A percentile compares a stretch with the other conserved stretches of the same genome.
These are phyloP conservation scores for Ceraclea dissimilis DNA, from an alignment of 2,888 invertebrate genomes.

Conservation along the genomic window DNA sequence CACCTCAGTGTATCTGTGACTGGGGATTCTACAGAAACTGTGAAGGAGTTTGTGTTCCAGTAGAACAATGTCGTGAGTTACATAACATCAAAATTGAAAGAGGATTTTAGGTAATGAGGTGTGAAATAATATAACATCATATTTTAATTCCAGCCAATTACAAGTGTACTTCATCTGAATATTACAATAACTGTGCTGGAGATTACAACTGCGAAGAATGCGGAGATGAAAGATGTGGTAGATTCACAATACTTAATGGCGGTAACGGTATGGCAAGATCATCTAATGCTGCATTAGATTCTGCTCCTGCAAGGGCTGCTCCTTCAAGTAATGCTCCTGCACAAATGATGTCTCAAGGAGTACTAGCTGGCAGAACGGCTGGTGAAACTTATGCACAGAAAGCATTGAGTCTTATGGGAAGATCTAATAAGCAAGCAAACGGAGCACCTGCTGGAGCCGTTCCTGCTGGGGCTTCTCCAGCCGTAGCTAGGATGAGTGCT, in stretches of 20 bases:
- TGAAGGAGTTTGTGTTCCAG: conserved; percentile 1
- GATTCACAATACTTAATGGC: neutral
- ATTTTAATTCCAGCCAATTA: neutral
- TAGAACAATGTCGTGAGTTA: neutral
- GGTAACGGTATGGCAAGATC: neutral
- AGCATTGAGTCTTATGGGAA: neutral
- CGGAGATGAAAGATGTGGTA: neutral
- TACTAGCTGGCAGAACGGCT: no score
- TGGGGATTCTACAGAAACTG: neutral
- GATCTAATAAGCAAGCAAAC: neutral
- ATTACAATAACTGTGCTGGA: neutral
- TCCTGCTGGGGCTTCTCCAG: neutral
- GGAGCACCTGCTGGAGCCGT: neutral
- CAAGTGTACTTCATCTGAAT: neutral
- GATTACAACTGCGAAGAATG: neutral
- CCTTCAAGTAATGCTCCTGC: no score
- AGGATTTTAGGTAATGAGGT: no score
- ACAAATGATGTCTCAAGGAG: no score
- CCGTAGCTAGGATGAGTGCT: no score
- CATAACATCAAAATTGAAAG: neutral
- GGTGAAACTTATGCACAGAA: neutral
- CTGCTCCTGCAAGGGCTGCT: no score
- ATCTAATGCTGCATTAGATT: no score
- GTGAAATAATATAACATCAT: neutral
- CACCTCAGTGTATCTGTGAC: neutral